Percentiles rank a stretch among this genome's conserved stretches.
Conservation (phyloP, 2,113 vertebrate species). For the Oplegnathus fasciatus region DNA sequence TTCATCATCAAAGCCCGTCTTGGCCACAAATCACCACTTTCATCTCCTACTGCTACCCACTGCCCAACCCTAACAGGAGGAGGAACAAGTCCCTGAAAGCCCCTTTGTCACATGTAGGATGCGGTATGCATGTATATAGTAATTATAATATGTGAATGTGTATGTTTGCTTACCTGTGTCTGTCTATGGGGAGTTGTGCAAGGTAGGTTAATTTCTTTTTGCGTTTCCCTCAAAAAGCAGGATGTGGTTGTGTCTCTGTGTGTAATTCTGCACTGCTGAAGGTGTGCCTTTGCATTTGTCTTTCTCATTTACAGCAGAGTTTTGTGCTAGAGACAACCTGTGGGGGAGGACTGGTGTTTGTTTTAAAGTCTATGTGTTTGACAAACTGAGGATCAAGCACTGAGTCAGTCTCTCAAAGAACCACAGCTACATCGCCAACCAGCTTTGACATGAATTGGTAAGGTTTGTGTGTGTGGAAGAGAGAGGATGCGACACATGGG, state of each 20-base stretch:
- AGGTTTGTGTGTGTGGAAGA: conserved; percentile 32
- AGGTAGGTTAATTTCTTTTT: conserved; percentile 1
- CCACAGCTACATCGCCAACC: neutral
- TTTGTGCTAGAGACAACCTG: conserved; percentile 12
- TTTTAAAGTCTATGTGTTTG: conserved; percentile 53
- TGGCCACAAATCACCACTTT: conserved; percentile 80
- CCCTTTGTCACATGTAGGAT: conserved; percentile 54
- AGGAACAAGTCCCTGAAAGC: conserved; percentile 53
- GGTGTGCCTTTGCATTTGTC: conserved; percentile 53
- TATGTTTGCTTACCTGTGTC: neutral
- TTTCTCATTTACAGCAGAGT: conserved; percentile 45
- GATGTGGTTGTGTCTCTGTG: conserved; percentile 13
- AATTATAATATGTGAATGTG: conserved; percentile 8
- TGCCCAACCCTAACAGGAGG: conserved; percentile 53
- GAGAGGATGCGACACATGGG: conserved; percentile 26
- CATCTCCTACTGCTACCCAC: conserved; percentile 67
- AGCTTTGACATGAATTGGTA: conserved; percentile 46
- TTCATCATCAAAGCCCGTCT: conserved; percentile 84
- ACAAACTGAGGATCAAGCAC: conserved; percentile 52
- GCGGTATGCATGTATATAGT: conserved; percentile 1
- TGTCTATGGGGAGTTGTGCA: conserved; percentile 4
- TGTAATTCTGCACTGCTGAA: conserved; percentile 22
- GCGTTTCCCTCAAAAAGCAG: conserved; percentile 23
- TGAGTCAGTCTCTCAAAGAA: conserved; percentile 34
- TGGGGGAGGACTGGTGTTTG: conserved; percentile 31